Conservation (phyloP, 2,113 vertebrate species). For the Phalacrocorax pelagicus region DNA sequence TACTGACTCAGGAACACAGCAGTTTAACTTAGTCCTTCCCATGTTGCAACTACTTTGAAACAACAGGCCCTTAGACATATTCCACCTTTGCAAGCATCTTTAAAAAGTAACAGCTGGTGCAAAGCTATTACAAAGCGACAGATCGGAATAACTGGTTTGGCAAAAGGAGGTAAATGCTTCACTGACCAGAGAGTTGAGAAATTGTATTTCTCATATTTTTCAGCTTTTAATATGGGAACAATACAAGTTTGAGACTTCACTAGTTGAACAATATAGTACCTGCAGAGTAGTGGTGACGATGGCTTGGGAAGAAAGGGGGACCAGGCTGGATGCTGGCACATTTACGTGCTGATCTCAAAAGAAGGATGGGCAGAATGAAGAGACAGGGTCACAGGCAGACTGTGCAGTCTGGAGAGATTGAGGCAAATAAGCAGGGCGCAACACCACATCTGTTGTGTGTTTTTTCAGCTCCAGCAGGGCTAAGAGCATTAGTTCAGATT, state of each 20-base stretch:
- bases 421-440: neutral
- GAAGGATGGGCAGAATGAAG: accelerated
- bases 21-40: neutral
- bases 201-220: neutral
- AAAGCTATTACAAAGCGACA: neutral
- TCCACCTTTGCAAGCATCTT: neutral
- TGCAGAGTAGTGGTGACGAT: neutral
- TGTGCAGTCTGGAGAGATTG: neutral
- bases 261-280: neutral
- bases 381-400: neutral
- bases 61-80: neutral
- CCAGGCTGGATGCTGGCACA: neutral
- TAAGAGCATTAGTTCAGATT: neutral
- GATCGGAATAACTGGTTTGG: accelerated
- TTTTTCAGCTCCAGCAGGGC: neutral
- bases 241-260: neutral
- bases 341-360: neutral
- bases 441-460: neutral
- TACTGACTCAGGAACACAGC: neutral
- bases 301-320: neutral
- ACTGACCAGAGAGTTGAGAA: neutral
- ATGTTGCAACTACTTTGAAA: neutral
- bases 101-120: neutral
- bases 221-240: neutral
- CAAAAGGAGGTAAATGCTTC: neutral